phyloP scores from a whole-genome alignment of 64 coral and sea anemone species.

The Montipora sp. region DNA sequence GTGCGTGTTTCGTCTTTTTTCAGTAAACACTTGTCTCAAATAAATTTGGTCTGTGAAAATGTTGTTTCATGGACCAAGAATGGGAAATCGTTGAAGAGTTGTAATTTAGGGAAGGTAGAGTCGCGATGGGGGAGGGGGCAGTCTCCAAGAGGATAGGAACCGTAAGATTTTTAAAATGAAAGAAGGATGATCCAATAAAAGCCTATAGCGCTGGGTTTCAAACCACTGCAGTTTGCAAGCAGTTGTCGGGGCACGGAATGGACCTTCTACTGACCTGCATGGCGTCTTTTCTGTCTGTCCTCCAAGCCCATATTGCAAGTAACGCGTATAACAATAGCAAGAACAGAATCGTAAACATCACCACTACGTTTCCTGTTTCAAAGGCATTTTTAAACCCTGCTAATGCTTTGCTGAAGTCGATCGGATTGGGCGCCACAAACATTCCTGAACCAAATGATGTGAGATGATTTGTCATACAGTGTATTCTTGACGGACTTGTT shows the following conservation, averaged over 20 bases:
- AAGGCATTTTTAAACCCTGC: constrained; percentile 65
- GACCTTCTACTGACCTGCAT: constrained; percentile 35
- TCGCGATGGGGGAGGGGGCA: too few species aligned
- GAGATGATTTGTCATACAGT: constrained; percentile 77
- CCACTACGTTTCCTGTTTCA: constrained; percentile 79
- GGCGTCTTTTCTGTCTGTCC: constrained; percentile 59
- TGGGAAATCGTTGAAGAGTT: too few species aligned
- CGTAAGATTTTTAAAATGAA: too few species aligned
- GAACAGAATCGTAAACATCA: constrained; percentile 64
- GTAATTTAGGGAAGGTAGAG: too few species aligned
- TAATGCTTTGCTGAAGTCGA: constrained; percentile 78
- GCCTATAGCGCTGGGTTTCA: too few species aligned
- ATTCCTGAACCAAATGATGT: constrained; percentile 83
- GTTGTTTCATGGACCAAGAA: too few species aligned
- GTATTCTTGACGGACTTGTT: constrained; percentile 61
- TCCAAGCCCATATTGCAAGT: constrained; percentile 62
- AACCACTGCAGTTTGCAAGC: too few species aligned
- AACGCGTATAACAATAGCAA: constrained; percentile 57
- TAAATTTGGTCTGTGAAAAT: neutral
- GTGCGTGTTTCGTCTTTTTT: too few species aligned
- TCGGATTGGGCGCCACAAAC: constrained; percentile 76
- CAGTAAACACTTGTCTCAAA: too few species aligned
- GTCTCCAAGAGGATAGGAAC: too few species aligned
- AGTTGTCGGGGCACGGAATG: too few species aligned
- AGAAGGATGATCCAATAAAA: too few species aligned